A percentile compares a stretch with the other conserved stretches of the same genome.
Conservation (phyloP, 2,888 invertebrate species). For the Sycophila texana region DNA sequence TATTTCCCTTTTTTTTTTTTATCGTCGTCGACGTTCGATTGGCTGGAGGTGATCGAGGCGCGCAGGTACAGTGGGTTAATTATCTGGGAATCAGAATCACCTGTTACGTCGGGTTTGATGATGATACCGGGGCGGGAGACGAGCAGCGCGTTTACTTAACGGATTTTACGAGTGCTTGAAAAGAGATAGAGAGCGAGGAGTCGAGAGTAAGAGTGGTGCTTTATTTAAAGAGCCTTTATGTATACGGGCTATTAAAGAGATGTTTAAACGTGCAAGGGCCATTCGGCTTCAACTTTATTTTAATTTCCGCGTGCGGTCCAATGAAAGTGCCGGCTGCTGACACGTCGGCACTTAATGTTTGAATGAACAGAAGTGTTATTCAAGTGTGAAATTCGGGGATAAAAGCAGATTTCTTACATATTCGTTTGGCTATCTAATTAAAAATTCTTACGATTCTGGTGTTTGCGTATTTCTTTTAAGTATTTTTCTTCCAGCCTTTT, state of each 20-base stretch:
- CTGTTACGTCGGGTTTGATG: slow-evolving; percentile 42
- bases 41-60: no score
- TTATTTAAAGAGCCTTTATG: slow-evolving; percentile 50
- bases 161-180: slow-evolving; percentile 39
- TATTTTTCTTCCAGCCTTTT: no score
- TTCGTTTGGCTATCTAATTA: neutral
- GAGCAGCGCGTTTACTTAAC: slow-evolving; percentile 29
- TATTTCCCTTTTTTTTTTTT: no score
- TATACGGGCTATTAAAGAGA: slow-evolving; percentile 41
- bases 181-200: neutral
- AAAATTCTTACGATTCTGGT: no score
- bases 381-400: neutral
- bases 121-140: slow-evolving; percentile 30
- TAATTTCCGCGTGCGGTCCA: slow-evolving; percentile 20
- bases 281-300: slow-evolving; percentile 35
- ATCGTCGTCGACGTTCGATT: no score
- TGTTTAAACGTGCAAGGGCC: slow-evolving; percentile 29
- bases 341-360: neutral
- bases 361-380: neutral
- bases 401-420: neutral
- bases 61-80: slow-evolving; percentile 4
- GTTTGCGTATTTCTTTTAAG: no score
- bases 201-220: neutral
- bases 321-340: neutral
- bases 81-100: slow-evolving; percentile 36